Percentiles rank a stretch among this genome's conserved stretches.
These are phyloP conservation scores for Mamestra brassicae DNA, from an alignment of 2,888 invertebrate genomes.

Conservation along the genomic window DNA sequence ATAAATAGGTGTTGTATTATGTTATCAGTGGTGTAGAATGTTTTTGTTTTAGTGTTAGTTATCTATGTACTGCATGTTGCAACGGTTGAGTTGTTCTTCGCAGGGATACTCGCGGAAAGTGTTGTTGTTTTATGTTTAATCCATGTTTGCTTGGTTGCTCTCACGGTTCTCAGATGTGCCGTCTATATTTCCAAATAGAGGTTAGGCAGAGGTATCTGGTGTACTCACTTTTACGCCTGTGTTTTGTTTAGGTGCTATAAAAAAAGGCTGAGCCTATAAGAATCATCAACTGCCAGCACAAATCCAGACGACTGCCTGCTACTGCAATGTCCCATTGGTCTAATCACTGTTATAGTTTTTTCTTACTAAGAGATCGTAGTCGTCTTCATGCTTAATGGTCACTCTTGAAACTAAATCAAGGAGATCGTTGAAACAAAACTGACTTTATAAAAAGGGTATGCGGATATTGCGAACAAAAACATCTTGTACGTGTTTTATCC, in stretches of 20 bases:
- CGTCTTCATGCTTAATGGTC: not conserved
- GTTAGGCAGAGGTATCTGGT: not conserved
- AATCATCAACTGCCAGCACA: not conserved
- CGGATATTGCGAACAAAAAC: not conserved
- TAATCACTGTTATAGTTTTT: not conserved
- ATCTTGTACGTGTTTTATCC: not conserved
- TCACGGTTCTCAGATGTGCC: not conserved
- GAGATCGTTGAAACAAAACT: no score
- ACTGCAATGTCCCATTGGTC: not conserved
- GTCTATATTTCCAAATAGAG: not conserved
- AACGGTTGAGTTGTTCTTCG: constrained; percentile 12
- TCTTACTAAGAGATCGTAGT: not conserved
- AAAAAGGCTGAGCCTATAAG: not conserved
- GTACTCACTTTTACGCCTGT: not conserved
- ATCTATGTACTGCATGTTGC: constrained; percentile 1
- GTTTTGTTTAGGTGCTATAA: not conserved
- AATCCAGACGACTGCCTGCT: not conserved
- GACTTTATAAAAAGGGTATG: no score
- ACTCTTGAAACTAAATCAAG: not conserved
- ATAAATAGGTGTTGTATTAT: constrained; percentile 34
- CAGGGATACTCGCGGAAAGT: constrained; percentile 10
- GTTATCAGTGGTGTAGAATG: constrained; percentile 25
- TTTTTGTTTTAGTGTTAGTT: constrained; percentile 13
- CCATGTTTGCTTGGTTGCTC: constrained; percentile 12
- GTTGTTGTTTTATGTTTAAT: constrained; percentile 25